These are phyloP conservation scores for Dendrolimus kikuchii DNA, from an alignment of 1,140 invertebrate species.

Conservation along the genomic window DNA sequence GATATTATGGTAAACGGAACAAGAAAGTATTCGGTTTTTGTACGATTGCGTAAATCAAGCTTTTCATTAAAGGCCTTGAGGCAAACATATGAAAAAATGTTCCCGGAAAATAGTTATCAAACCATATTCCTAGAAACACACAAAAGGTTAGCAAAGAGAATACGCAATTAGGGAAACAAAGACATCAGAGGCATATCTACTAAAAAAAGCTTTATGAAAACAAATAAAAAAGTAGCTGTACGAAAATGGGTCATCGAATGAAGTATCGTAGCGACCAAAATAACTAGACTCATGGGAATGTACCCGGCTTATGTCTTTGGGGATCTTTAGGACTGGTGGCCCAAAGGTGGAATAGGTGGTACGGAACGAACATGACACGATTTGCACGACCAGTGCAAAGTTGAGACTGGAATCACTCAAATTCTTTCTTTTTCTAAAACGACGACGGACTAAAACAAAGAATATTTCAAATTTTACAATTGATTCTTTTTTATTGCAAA, in stretches of 20 bases:
- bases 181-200: constrained; percentile 23
- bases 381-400: constrained; percentile 21
- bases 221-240: constrained; percentile 38
- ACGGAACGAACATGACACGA: constrained; percentile 34
- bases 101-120: not conserved
- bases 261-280: constrained; percentile 36
- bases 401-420: constrained; percentile 21
- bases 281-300: constrained; percentile 23
- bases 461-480: too few species aligned
- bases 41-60: too few species aligned
- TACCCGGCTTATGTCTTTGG: constrained; percentile 7
- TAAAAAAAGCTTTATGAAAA: constrained; percentile 37
- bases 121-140: not conserved
- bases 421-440: constrained; percentile 35
- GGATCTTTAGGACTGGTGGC: constrained; percentile 22
- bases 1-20: too few species aligned
- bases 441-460: constrained; percentile 8
- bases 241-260: constrained; percentile 57
- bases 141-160: constrained; percentile 15
- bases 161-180: constrained; percentile 49
- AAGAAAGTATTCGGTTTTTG: too few species aligned
- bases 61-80: too few species aligned
- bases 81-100: too few species aligned
- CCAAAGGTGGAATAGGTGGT: constrained; percentile 9
- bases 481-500: too few species aligned